Evolutionary conservation across 2,797 vertebrate genomes (phyloP).

Genomic region (Sebastes minor): DNA sequence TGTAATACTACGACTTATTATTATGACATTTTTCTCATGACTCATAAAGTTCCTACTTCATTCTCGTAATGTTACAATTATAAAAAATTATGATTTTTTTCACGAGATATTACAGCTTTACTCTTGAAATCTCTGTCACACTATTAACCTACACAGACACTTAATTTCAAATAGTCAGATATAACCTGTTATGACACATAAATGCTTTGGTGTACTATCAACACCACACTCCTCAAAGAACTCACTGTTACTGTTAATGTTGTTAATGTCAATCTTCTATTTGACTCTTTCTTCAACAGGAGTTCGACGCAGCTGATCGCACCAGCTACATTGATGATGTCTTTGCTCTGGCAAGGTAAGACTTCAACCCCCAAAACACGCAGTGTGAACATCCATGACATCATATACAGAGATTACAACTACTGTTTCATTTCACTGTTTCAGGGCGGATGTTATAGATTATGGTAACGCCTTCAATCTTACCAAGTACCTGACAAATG

Average conservation of each 20-base stretch:
- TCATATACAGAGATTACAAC: not conserved
- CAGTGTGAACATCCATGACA: not conserved
- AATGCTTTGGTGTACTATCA: not conserved
- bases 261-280: not conserved
- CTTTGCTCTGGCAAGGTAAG: conserved; percentile 92
- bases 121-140: not conserved
- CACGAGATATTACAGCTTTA: not conserved
- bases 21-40: not conserved
- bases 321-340: conserved; percentile 92
- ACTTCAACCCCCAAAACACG: not conserved
- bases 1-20: not conserved
- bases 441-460: conserved; percentile 85
- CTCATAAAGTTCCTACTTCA: not conserved
- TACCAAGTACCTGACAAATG: conserved; percentile 87
- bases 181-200: not conserved
- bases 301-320: conserved; percentile 83
- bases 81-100: not conserved
- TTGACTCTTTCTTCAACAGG: conserved; percentile 59
- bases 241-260: not conserved
- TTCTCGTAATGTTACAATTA: not conserved
- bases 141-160: not conserved
- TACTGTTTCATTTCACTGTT: not conserved
- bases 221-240: not conserved
- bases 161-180: no score
- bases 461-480: conserved; percentile 86